phyloP scores from a whole-genome alignment of 2,113 vertebrate genomes.

The Empidonax alnorum region DNA sequence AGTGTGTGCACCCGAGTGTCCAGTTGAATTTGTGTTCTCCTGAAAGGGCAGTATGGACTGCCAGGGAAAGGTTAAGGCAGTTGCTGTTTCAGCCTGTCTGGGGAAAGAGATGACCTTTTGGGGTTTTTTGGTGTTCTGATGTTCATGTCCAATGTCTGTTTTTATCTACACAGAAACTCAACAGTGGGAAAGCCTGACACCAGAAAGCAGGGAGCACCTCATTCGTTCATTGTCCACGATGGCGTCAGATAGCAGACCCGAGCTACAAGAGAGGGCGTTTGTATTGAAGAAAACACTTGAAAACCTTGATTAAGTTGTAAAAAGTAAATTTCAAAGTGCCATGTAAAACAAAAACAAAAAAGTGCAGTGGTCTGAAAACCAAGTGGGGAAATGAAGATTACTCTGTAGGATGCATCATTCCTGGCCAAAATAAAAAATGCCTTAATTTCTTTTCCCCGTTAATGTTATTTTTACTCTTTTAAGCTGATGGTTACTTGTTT shows the following conservation, averaged over 20 bases:
- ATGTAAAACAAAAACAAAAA: constrained; percentile 69
- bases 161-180: constrained; percentile 80
- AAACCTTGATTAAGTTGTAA: constrained; percentile 74
- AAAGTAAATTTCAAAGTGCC: constrained; percentile 73
- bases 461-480: constrained; percentile 66
- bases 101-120: not conserved
- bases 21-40: not conserved
- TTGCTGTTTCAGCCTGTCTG: not conserved
- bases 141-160: not conserved
- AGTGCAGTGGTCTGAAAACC: constrained; percentile 73
- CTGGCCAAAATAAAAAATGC: constrained; percentile 82
- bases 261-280: constrained; percentile 90
- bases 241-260: constrained; percentile 89
- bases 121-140: not conserved
- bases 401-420: constrained; percentile 84
- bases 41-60: not conserved
- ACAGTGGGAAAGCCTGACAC: constrained; percentile 88
- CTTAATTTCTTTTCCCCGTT: constrained; percentile 77
- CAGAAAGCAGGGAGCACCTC: constrained; percentile 86
- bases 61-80: not conserved
- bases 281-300: constrained; percentile 89
- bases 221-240: constrained; percentile 87
- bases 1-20: accelerated
- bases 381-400: constrained; percentile 72
- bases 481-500: constrained; percentile 6